Percentiles rank a stretch among this genome's conserved stretches.
Evolutionary conservation across 2,797 vertebrate species (phyloP).

Genomic region (Spinus olivaceus): DNA sequence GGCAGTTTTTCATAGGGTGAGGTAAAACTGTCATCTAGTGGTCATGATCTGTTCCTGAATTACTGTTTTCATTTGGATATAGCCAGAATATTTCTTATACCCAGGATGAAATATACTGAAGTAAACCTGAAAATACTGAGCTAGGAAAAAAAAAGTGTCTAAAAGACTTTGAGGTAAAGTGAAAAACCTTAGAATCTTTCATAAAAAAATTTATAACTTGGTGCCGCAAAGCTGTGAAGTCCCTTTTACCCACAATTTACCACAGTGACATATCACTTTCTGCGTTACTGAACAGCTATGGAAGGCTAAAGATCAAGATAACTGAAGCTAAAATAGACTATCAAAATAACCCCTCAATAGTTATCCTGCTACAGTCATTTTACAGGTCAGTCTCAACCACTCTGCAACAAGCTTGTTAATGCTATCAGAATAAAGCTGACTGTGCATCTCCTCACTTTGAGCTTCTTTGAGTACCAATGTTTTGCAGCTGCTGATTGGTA

Average conservation of each 20-base stretch:
- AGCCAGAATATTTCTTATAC: not conserved
- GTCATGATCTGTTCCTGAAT: slow-evolving; percentile 7
- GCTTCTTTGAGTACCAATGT: not conserved
- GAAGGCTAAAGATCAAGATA: not conserved
- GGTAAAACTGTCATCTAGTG: slow-evolving; percentile 76
- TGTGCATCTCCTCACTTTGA: not conserved
- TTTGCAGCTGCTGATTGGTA: not conserved
- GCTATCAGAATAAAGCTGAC: not conserved
- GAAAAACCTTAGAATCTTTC: not conserved
- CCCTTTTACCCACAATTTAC: not conserved
- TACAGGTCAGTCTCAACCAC: not conserved
- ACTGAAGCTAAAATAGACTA: not conserved
- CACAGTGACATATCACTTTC: not conserved
- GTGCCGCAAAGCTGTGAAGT: not conserved
- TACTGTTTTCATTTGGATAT: not conserved
- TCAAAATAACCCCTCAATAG: not conserved
- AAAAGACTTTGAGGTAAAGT: not conserved
- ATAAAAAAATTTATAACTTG: not conserved
- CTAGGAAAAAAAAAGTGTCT: not conserved
- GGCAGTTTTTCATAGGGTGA: slow-evolving; percentile 27
- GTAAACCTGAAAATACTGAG: not conserved
- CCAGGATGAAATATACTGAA: not conserved
- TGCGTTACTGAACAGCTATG: not conserved
- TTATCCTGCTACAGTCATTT: not conserved
- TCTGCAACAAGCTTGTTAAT: not conserved